Conservation (phyloP, 1,140 invertebrate species). For the Pygmarrhopalites habei region DNA sequence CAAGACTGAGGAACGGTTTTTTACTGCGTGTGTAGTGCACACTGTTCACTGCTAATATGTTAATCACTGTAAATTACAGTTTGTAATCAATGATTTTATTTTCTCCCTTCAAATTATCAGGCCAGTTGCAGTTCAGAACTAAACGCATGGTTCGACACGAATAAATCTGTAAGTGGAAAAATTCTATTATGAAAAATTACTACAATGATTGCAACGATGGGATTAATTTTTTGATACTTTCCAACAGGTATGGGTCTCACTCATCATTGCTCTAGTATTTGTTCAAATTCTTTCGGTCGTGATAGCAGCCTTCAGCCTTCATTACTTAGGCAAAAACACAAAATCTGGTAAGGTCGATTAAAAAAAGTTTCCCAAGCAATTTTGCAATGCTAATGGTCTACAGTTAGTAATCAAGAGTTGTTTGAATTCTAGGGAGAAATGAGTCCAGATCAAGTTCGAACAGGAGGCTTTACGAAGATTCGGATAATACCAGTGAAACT, state of each 20-base stretch:
- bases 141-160: slow-evolving; percentile 43
- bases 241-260: slow-evolving; percentile 44
- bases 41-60: too few relatives aligned
- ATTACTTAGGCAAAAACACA: slow-evolving; percentile 32
- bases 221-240: too few relatives aligned
- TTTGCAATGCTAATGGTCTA: too few relatives aligned
- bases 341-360: too few relatives aligned
- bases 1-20: too few relatives aligned
- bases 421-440: too few relatives aligned
- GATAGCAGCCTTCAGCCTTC: slow-evolving; percentile 41
- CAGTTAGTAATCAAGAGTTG: too few relatives aligned
- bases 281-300: slow-evolving; percentile 41
- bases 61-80: background rate
- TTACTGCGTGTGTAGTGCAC: too few relatives aligned
- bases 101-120: slow-evolving; percentile 32
- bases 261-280: slow-evolving; percentile 41
- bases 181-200: too few relatives aligned
- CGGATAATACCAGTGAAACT: slow-evolving; percentile 37
- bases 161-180: too few relatives aligned
- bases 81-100: background rate
- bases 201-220: too few relatives aligned
- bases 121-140: slow-evolving; percentile 43
- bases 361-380: too few relatives aligned
- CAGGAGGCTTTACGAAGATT: slow-evolving; percentile 36
- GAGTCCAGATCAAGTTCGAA: slow-evolving; percentile 37